Base-by-base conservation (phyloP, 2,113 vertebrate species). In the Archocentrus centrarchus region DNA sequence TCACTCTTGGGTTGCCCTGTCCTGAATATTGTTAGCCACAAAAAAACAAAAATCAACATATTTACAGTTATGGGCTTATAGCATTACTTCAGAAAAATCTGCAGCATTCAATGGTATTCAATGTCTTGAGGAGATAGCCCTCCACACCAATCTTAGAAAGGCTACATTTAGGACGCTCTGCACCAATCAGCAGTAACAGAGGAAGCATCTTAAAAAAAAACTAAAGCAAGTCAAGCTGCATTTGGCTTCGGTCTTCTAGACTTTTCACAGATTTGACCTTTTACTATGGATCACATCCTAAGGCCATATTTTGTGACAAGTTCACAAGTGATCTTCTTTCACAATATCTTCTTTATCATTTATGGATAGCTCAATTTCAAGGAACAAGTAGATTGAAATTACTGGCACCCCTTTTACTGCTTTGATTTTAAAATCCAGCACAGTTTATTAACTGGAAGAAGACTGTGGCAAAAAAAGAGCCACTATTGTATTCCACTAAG, bases 361-460 rank as follows among this genome's bases (percentile, higher is more conserved):
- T n/a, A 66, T 2, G 1, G n/a, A 50, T 15, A 60, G 20, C 39
- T n/a, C 20, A 15, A 35, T 20, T 18, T 32, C 11, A 30, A 59
- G 35, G 30, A 75, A 55, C 35, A 35, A 37, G 32, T 13, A 59
- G 18, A 82, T 44, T 9, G 35, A 35, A 66, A 41, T 47, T 24
- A 13, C 59, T 9, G 35, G 0, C 44, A 22, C 35, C 6, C 27
- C 47, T 63, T 39, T 55, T 0, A 24, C 59, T 13, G 8, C 11
- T 35, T 27, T 27, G 27, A 27, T 27, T 27, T 27, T 27, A 27
- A 59, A 79, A n/a, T 47, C 27, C 59, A 41, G 32, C 17, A 27
- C 50, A 32, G 20, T 32, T 11, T 32, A 64, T 11, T 58, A 35
- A 64, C n/a, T 87, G 57, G 44, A 77, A 70, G 77, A 77, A 61